A percentile compares a stretch with the other conserved stretches of the same genome.
Evolutionary conservation across 2,113 vertebrate genomes (phyloP).

Genomic region (Esox niger): DNA sequence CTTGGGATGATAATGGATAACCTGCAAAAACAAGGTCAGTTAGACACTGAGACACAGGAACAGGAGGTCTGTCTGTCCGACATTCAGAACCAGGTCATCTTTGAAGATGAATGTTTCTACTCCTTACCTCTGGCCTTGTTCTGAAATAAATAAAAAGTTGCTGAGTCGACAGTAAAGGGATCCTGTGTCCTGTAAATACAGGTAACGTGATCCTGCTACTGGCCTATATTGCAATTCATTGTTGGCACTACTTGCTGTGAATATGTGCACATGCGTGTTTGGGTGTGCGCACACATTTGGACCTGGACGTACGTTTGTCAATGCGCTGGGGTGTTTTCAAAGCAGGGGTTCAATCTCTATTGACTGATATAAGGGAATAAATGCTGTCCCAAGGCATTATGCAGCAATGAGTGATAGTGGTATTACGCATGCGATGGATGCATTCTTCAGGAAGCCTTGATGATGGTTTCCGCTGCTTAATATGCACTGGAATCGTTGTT

Average conservation of each 20-base stretch:
- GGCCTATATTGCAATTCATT: background rate
- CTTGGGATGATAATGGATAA: background rate
- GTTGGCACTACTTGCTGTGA: too few species aligned
- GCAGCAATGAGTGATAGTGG: background rate
- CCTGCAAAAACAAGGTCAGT: background rate
- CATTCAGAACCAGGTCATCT: conserved; percentile 6
- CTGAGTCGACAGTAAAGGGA: background rate
- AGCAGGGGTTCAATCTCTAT: background rate
- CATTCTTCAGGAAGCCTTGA: background rate
- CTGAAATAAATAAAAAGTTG: background rate
- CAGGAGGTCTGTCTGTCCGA: background rate
- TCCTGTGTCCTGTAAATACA: background rate
- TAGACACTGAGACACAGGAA: background rate
- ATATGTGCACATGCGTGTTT: background rate
- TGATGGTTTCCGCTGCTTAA: background rate
- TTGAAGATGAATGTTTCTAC: conserved; percentile 9
- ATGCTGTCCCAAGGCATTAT: background rate
- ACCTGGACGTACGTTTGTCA: background rate
- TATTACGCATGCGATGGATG: background rate
- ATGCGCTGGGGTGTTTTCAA: background rate
- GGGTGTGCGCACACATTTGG: background rate
- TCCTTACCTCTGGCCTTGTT: conserved; percentile 4
- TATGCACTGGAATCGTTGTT: conserved; percentile 1
- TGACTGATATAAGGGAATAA: conserved; percentile 3
- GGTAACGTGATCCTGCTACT: background rate